Evolutionary conservation across 2,113 vertebrate species (phyloP).

Genomic region (Lycaon pictus): DNA sequence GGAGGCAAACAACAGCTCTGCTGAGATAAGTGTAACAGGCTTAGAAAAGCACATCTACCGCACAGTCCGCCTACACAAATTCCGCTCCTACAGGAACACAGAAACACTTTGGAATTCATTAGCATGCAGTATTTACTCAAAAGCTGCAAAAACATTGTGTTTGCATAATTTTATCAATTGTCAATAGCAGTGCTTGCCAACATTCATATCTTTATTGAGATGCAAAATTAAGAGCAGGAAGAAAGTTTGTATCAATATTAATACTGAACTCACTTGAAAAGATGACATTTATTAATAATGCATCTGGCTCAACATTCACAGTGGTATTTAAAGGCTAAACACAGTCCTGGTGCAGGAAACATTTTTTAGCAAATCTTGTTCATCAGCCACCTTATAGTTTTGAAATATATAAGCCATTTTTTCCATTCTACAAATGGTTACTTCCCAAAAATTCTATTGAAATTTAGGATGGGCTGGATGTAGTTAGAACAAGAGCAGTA

Average conservation of each 20-base stretch:
- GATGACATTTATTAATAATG: constrained; percentile 80
- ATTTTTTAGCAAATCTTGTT: constrained; percentile 55
- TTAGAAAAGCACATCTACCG: constrained; percentile 77
- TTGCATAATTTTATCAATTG: constrained; percentile 83
- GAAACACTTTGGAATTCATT: constrained; percentile 78
- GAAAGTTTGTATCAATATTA: constrained; percentile 83
- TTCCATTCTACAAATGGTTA: constrained; percentile 52
- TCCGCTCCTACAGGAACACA: constrained; percentile 75
- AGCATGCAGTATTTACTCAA: constrained; percentile 79
- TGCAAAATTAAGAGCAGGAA: constrained; percentile 82
- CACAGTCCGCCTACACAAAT: constrained; percentile 80
- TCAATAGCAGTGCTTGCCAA: constrained; percentile 83
- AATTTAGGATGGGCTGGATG: constrained; percentile 54
- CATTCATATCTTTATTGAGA: constrained; percentile 81
- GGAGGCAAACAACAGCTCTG: constrained; percentile 76
- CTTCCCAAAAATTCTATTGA: constrained; percentile 59
- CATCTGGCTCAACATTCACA: constrained; percentile 71
- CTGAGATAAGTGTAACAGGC: constrained; percentile 73
- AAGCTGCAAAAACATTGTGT: constrained; percentile 80
- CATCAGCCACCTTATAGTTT: constrained; percentile 63
- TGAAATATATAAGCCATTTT: constrained; percentile 58
- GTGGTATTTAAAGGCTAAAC: constrained; percentile 74
- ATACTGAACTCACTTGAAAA: constrained; percentile 77
- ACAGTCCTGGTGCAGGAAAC: constrained; percentile 8
- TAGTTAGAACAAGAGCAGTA: constrained; percentile 65